These are phyloP conservation scores for Plemyria rubiginata DNA, from an alignment of 2,888 invertebrate genomes.

Conservation along the genomic window DNA sequence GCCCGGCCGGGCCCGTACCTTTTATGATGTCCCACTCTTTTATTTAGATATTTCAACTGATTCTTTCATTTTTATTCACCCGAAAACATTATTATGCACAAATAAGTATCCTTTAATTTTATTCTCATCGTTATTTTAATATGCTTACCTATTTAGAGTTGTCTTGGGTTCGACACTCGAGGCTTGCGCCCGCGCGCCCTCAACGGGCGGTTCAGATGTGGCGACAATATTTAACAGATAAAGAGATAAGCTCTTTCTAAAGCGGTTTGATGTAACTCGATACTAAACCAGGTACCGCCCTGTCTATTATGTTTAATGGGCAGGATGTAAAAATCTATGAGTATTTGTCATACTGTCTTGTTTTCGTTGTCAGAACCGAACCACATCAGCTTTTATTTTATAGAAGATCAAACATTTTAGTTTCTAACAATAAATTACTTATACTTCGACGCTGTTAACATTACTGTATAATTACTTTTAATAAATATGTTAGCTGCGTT, in stretches of 20 bases:
- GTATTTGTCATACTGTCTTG: slow-evolving; percentile 35
- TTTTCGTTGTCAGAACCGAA: not conserved
- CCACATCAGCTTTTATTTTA: not conserved
- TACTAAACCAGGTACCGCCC: slow-evolving; percentile 53
- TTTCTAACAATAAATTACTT: too few species aligned
- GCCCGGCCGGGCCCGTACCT: slow-evolving; percentile 54
- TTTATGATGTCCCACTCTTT: slow-evolving; percentile 68
- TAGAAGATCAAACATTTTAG: not conserved
- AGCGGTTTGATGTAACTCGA: slow-evolving; percentile 77
- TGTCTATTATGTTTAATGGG: slow-evolving; percentile 72
- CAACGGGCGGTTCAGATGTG: slow-evolving; percentile 58
- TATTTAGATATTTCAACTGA: slow-evolving; percentile 80
- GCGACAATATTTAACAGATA: slow-evolving; percentile 78
- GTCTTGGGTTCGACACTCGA: slow-evolving; percentile 72
- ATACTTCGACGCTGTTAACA: too few species aligned
- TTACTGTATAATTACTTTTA: too few species aligned
- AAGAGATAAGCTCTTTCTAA: slow-evolving; percentile 75
- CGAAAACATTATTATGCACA: slow-evolving; percentile 79
- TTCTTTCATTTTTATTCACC: slow-evolving; percentile 79
- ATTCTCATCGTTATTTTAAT: slow-evolving; percentile 79
- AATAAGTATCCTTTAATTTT: slow-evolving; percentile 80
- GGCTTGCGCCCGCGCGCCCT: slow-evolving; percentile 55
- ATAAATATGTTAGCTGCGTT: too few species aligned
- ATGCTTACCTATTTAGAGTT: slow-evolving; percentile 41
- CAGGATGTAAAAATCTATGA: slow-evolving; percentile 45